A percentile compares a stretch with the other conserved stretches of the same genome.
phyloP scores from a whole-genome alignment of 2,797 vertebrate genomes.

The Thaleichthys pacificus region DNA sequence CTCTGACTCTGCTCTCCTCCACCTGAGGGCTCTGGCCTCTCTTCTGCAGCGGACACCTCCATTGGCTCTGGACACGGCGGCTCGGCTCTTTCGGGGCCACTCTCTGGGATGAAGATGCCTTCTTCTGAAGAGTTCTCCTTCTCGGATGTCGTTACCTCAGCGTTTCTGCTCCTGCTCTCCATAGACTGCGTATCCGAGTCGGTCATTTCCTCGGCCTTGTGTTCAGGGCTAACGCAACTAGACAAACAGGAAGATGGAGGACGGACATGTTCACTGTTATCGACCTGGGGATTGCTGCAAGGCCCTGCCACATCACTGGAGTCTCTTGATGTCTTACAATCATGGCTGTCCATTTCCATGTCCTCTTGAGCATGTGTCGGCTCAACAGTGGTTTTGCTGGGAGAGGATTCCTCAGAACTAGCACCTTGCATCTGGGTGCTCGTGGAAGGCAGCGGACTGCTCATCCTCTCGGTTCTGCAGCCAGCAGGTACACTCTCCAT shows the following conservation, averaged over 20 bases:
- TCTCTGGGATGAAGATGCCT: constrained; percentile 22
- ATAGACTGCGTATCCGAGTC: constrained; percentile 37
- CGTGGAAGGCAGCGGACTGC: constrained; percentile 53
- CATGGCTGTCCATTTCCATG: constrained; percentile 41
- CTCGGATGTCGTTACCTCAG: constrained; percentile 25
- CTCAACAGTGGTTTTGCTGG: constrained; percentile 39
- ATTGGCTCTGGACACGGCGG: constrained; percentile 44
- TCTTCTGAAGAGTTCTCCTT: constrained; percentile 32
- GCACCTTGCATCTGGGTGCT: constrained; percentile 49
- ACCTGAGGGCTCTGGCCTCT: constrained; percentile 69
- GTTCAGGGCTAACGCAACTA: constrained; percentile 47
- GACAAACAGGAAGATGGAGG: constrained; percentile 16
- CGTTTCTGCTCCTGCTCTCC: constrained; percentile 24
- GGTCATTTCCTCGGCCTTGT: constrained; percentile 46
- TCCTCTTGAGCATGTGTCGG: constrained; percentile 52
- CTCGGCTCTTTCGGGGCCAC: constrained; percentile 52
- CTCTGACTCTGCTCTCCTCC: constrained; percentile 55
- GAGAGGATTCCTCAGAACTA: constrained; percentile 50
- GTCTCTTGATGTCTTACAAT: constrained; percentile 51
- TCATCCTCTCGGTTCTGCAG: constrained; percentile 41
- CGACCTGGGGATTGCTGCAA: constrained; percentile 42
- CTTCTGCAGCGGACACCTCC: constrained; percentile 72
- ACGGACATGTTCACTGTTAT: constrained; percentile 43
- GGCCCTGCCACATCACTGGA: constrained; percentile 37
- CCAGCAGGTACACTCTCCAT: constrained; percentile 38